Base-by-base conservation (phyloP, 2,888 invertebrate species). In the Agapostemon virescens region DNA sequence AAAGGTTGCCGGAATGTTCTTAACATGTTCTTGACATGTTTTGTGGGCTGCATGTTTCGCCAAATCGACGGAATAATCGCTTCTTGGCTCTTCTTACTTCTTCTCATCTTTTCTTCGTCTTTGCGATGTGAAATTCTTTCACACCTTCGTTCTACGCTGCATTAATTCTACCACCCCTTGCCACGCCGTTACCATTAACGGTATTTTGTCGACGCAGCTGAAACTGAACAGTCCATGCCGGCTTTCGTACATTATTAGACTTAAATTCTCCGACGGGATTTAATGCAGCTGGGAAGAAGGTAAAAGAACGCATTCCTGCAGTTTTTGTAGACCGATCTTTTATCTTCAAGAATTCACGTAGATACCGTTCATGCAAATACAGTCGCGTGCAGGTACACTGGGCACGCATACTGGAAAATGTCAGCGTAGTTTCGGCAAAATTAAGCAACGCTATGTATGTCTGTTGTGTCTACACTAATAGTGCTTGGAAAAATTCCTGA, bases 181-280 rank as follows among this genome's bases (percentile, higher is more conserved):
- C n/a, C 23, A 0, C 23, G 3, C 30, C 26, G 58, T 58, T 58
- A 30, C 58, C 30, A 30, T 58, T 58, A 58, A 58, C 30, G 58
- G 17, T 9, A 2, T 58, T 58, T 9, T 6, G 58, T 17, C 7
- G 30, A 30, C 30, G 30, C 17, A 15, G 30, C 58, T 26, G 58
- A 30, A 30, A 30, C 30, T 58, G 26, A 58, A 58, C 58, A 15
- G 58, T 58, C 17, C 26, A 30, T 9, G 58, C 52, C 52, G 13
- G 52, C 52, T 52, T 52, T 52, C 23, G 23, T 52, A 52, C 52
- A 52, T 52, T 52, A 52, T 52, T 52, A 13, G 52, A 52, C 52
- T 52, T 4, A 13, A 23, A 52, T 23, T 23, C 52, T 23, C 23
- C 52, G 52, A 23, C 52, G 23, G 23, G 23, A 23, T 52, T 52